Percentiles rank a stretch among this genome's conserved stretches.
These are phyloP conservation scores for Pemphredon lugubris DNA, from an alignment of 2,888 invertebrate genomes.

Conservation along the genomic window DNA sequence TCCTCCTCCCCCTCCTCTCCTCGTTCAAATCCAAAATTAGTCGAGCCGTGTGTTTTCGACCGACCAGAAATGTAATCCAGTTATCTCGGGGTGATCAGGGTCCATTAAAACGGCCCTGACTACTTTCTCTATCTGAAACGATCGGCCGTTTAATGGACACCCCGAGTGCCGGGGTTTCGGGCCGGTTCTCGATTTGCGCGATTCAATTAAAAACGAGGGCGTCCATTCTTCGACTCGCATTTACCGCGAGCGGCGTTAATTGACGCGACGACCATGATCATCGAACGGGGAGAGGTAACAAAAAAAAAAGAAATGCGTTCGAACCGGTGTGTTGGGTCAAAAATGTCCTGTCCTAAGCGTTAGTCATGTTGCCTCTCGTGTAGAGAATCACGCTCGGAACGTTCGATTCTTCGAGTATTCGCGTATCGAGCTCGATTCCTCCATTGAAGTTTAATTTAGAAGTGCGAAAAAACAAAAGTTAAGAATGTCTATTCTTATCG, in stretches of 20 bases:
- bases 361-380: too few relatives aligned
- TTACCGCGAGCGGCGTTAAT: slow-evolving; percentile 60
- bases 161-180: slow-evolving; percentile 53
- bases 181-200: slow-evolving; percentile 59
- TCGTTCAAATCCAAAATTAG: slow-evolving; percentile 44
- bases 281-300: slow-evolving; percentile 28
- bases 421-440: too few relatives aligned
- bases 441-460: too few relatives aligned
- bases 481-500: too few relatives aligned
- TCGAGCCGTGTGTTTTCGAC: slow-evolving; percentile 42
- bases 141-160: slow-evolving; percentile 67
- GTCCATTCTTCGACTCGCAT: slow-evolving; percentile 55
- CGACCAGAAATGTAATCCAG: slow-evolving; percentile 61
- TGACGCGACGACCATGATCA: slow-evolving; percentile 64
- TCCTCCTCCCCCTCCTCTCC: not conserved
- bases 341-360: too few relatives aligned
- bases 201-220: slow-evolving; percentile 66
- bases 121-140: slow-evolving; percentile 68
- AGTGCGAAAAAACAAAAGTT: too few relatives aligned
- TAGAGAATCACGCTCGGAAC: too few relatives aligned
- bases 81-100: slow-evolving; percentile 65
- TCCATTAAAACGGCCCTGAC: slow-evolving; percentile 64
- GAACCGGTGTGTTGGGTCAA: not conserved
- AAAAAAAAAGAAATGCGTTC: slow-evolving; percentile 35
- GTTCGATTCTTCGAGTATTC: too few relatives aligned